These are phyloP conservation scores for Trachemys scripta DNA, from an alignment of 2,113 vertebrate species.

Conservation along the genomic window DNA sequence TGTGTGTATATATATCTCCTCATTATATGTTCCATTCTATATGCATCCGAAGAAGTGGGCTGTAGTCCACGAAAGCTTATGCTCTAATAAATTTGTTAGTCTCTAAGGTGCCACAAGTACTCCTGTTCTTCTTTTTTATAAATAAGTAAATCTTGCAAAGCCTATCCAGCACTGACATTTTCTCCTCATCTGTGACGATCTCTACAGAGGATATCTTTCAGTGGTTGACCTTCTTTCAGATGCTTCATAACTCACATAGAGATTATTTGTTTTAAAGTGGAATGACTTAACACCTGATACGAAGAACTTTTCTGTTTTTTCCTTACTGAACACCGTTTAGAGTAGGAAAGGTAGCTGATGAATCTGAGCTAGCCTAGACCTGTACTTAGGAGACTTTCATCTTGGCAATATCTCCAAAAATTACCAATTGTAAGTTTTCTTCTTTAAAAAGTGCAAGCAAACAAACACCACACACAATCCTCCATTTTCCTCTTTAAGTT, in stretches of 20 bases:
- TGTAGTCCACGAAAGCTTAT: no score
- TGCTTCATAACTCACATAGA: background rate
- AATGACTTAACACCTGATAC: background rate
- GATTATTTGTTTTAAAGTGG: background rate
- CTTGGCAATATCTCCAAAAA: constrained; percentile 12
- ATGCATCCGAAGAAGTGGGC: no score
- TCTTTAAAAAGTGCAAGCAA: background rate
- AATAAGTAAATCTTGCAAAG: background rate
- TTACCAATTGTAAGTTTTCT: constrained; percentile 5
- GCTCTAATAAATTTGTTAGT: no score
- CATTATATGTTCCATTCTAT: no score
- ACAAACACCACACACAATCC: no score
- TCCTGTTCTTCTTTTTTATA: no score
- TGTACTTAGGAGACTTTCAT: background rate
- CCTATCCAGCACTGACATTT: background rate
- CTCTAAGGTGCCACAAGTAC: no score
- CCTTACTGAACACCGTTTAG: background rate
- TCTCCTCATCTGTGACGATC: background rate
- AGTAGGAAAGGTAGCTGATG: constrained; percentile 31
- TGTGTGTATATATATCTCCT: no score
- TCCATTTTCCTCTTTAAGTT: no score
- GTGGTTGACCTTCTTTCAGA: background rate
- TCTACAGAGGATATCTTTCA: background rate
- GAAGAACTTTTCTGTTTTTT: background rate
- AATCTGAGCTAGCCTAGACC: constrained; percentile 1